A percentile compares a stretch with the other conserved stretches of the same genome.
Evolutionary conservation across 1,140 invertebrate genomes (phyloP).

Genomic region (Drosophila setifemur): DNA sequence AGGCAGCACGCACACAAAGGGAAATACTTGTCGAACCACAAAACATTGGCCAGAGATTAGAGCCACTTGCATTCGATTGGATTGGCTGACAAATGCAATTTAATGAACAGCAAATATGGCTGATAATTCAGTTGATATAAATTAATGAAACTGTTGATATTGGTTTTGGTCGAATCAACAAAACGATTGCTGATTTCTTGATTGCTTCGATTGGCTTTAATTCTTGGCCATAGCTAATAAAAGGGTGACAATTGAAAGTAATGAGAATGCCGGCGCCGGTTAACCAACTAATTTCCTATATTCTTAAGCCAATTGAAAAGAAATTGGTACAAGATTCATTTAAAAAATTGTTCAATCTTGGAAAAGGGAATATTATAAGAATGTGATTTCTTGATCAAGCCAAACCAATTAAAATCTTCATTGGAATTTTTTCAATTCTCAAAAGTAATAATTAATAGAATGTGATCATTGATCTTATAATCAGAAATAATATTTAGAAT

Average conservation of each 20-base stretch:
- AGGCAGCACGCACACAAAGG: not conserved
- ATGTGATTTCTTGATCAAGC: no score
- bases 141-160: conserved; percentile 62
- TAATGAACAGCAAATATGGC: conserved; percentile 74
- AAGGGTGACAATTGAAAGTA: not conserved
- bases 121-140: conserved; percentile 64
- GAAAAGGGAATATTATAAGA: no score
- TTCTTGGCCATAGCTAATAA: conserved; percentile 7
- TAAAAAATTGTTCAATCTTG: no score
- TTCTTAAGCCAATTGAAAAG: no score
- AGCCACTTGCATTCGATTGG: conserved; percentile 42
- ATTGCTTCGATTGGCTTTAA: conserved; percentile 8
- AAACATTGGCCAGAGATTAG: conserved; percentile 67
- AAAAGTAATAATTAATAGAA: no score
- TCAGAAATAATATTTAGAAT: no score
- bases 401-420: no score
- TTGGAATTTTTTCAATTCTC: no score
- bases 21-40: conserved; percentile 65
- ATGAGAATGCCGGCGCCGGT: no score
- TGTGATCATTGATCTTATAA: no score
- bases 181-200: conserved; percentile 27
- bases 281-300: no score
- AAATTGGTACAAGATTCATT: no score
- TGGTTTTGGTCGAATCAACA: conserved; percentile 29
- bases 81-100: conserved; percentile 68